Evolutionary conservation across 2,888 invertebrate species (phyloP), one percentile per base, ranked within the genome.

Genomic region (Nymphalis polychloros): DNA sequence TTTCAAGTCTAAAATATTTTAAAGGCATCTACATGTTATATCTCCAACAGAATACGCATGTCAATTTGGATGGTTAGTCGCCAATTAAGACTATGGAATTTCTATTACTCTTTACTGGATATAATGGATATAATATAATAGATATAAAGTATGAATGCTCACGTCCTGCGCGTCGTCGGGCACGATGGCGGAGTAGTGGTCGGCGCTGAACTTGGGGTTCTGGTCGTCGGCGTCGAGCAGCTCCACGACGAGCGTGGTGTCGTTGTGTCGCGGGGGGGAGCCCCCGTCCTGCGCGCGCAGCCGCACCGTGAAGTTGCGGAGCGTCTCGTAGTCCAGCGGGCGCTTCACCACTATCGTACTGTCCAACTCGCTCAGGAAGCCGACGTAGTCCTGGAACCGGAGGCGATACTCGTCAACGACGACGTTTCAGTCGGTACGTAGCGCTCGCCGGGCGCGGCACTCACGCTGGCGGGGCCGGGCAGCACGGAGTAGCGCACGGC

Each of bases 211-310:
- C 78, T 94, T 94, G 0, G 98, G 98, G 91, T 98, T 98, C 89
- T 98, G 97, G 86, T 98, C 98, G 80, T 98, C 98, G 0, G 97
- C 97, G 84, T 98, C 98, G 27, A 97, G 94, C 55, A 98, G 96
- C 59, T 83, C 95, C 0, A 98, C 96, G 4, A 94, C 93, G 5
- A 98, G 93, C 41, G 93, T 88, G 0, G 97, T 96, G 79, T 97
- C 96, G 50, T 95, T 95, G 79, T 94, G 94, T 76, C 94, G 94
- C 0, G 97, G 96, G 2, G 97, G 97, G 55, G 94, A 94, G 31
- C 97, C 98, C 84, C 96, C 96, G 88, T 98, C 98, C 89, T 95
- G 93, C 0, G 95, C 96, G 7, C 95, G 89, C 63, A 98, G 94
- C 59, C 94, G 94, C 20, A 98, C 94, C 0, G 96, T 96, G 81